Percentiles rank a stretch among this genome's conserved stretches.
These are phyloP conservation scores for Acanthosepion lycidas DNA, from an alignment of 2,888 invertebrate species.

Conservation along the genomic window DNA sequence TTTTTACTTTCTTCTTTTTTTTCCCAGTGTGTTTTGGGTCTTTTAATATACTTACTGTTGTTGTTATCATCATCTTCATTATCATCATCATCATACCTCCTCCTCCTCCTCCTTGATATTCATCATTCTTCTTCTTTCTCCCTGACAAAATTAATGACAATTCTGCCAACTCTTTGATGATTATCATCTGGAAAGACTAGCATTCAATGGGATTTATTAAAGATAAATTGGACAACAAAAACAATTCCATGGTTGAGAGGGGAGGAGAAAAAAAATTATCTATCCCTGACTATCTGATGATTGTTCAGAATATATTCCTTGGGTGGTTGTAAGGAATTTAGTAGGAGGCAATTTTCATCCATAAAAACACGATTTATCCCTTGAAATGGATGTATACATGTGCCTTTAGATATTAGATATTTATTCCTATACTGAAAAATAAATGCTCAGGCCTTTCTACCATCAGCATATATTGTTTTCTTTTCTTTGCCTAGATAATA, in stretches of 20 bases:
- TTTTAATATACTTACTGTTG: too few relatives aligned
- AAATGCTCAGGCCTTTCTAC: not conserved
- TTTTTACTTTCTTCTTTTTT: not conserved
- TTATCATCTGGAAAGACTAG: not conserved
- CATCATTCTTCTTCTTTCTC: not conserved
- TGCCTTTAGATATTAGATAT: not conserved
- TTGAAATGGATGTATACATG: not conserved
- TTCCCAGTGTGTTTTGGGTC: too few relatives aligned
- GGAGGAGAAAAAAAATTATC: not conserved
- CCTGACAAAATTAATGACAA: conserved; percentile 12
- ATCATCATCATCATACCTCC: too few relatives aligned
- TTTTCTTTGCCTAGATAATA: not conserved
- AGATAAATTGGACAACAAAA: conserved; percentile 22
- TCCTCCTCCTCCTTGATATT: not conserved
- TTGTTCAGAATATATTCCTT: conserved; percentile 33
- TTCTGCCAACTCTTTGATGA: conserved; percentile 6
- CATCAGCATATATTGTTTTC: not conserved
- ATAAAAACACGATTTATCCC: conserved; percentile 11
- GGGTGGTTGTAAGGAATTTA: not conserved
- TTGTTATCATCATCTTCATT: not conserved
- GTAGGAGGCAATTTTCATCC: not conserved
- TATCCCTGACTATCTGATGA: not conserved
- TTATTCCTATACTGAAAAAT: not conserved
- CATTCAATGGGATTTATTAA: not conserved
- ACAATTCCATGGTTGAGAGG: not conserved